Evolutionary conservation across 2,888 invertebrate species (phyloP).

Genomic region (Calliopum simillimum): DNA sequence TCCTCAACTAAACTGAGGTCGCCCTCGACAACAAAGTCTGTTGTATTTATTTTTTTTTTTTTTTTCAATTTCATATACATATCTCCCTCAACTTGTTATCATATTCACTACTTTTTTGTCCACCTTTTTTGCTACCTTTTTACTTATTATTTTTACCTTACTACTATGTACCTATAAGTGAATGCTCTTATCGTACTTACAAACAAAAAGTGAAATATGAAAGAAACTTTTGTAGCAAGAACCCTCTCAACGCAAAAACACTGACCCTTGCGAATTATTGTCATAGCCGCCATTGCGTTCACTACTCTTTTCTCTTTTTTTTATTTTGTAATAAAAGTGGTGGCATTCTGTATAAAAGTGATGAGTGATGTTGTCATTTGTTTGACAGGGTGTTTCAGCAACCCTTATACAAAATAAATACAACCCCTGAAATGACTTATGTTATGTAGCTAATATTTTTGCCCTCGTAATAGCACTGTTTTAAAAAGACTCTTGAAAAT

Average conservation of each 20-base stretch:
- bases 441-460: no score
- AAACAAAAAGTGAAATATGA: neutral
- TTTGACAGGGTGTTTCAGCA: conserved; percentile 23
- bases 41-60: no score
- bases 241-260: neutral
- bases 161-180: neutral
- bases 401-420: neutral
- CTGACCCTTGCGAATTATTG: conserved; percentile 12
- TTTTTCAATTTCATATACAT: neutral
- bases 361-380: conserved; percentile 11
- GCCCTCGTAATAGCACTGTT: no score
- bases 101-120: neutral
- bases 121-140: neutral
- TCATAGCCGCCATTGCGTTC: neutral
- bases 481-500: no score
- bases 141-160: neutral
- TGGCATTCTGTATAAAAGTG: neutral
- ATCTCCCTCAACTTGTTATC: neutral
- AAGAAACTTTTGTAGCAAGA: neutral
- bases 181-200: conserved; percentile 8
- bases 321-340: neutral
- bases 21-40: neutral
- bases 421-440: neutral
- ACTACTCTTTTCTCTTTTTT: neutral
- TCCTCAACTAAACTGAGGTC: conserved; percentile 5